Conservation (phyloP, 35 echinoderm and acorn worm genomes). For the Acanthaster planci region DNA sequence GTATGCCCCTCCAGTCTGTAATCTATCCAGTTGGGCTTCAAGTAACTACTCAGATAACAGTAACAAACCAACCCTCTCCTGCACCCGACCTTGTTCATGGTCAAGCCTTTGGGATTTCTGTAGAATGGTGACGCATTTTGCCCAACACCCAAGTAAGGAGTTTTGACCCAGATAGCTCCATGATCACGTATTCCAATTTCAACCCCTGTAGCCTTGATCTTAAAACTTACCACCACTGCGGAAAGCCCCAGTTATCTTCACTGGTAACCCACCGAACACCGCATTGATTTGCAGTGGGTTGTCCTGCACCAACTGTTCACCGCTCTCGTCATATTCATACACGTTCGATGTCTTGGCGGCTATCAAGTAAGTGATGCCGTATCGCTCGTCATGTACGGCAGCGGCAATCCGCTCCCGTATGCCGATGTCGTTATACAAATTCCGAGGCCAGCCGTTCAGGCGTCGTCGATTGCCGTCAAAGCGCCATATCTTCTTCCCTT, state of each 20-base stretch:
- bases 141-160: too few relatives aligned
- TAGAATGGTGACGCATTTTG: too few relatives aligned
- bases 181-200: too few relatives aligned
- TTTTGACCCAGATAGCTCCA: too few relatives aligned
- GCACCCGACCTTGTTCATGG: too few relatives aligned
- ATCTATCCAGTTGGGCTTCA: too few relatives aligned
- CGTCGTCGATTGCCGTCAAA: background rate
- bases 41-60: too few relatives aligned
- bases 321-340: background rate
- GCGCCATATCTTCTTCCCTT: background rate
- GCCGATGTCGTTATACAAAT: background rate
- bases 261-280: background rate
- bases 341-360: background rate
- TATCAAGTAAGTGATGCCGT: background rate
- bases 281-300: background rate
- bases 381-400: background rate
- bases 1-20: too few relatives aligned
- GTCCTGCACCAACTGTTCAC: background rate
- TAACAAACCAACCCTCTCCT: too few relatives aligned
- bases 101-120: too few relatives aligned
- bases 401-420: background rate
- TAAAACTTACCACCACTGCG: background rate
- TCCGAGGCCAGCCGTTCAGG: background rate
- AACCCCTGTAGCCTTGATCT: too few relatives aligned
- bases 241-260: background rate